Conservation (phyloP, 2,888 invertebrate species). For the Yponomeuta cagnagella region DNA sequence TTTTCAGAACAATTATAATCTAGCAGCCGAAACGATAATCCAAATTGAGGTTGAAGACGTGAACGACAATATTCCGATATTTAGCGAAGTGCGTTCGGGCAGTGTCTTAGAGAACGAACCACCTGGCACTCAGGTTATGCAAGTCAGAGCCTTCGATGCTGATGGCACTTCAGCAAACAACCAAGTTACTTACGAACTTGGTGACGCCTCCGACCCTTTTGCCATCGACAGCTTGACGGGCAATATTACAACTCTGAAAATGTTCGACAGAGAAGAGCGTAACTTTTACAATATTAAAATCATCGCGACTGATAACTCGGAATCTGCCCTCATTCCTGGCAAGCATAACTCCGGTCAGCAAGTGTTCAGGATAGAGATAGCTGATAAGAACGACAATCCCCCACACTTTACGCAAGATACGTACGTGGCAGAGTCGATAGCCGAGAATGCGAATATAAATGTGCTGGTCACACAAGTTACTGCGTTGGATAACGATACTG, state of each 20-base stretch:
- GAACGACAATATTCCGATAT: conserved; percentile 92
- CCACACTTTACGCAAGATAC: conserved; percentile 89
- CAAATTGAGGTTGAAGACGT: conserved; percentile 89
- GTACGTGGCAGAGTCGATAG: conserved; percentile 84
- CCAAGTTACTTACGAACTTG: conserved; percentile 86
- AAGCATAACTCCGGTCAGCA: conserved; percentile 86
- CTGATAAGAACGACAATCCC: conserved; percentile 96
- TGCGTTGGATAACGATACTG: conserved; percentile 91
- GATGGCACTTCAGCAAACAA: conserved; percentile 91
- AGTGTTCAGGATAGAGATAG: conserved; percentile 92
- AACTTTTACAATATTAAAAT: conserved; percentile 93
- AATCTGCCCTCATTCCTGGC: conserved; percentile 81
- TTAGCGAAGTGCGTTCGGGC: conserved; percentile 87
- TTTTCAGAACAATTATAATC: conserved; percentile 83
- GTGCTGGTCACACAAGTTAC: conserved; percentile 90
- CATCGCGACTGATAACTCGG: conserved; percentile 92
- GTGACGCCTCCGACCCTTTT: conserved; percentile 83
- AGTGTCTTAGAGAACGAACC: conserved; percentile 91
- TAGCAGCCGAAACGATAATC: conserved; percentile 86
- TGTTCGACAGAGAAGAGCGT: conserved; percentile 90
- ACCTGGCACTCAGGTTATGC: conserved; percentile 89
- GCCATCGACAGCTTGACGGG: conserved; percentile 90
- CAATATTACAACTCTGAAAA: conserved; percentile 86
- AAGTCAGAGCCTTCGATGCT: conserved; percentile 88
- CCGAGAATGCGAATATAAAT: conserved; percentile 90